Percentiles rank a stretch among this genome's conserved stretches.
Conservation (phyloP, 2,888 invertebrate genomes). For the Ophioninae sp. region DNA sequence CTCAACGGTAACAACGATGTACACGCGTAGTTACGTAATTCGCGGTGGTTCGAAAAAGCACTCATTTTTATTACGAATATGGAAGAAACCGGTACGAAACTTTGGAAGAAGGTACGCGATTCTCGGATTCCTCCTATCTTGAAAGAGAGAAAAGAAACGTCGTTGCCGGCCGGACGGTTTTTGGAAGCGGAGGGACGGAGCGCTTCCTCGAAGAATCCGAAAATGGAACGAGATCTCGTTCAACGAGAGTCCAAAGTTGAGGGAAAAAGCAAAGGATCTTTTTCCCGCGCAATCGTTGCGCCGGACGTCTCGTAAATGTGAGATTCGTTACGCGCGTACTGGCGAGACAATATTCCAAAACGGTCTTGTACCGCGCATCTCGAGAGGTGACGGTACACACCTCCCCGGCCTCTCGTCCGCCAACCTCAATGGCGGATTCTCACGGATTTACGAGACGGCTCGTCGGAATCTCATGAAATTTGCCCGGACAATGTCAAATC, state of each 20-base stretch:
- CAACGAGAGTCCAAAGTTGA: background rate
- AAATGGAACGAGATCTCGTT: too few species aligned
- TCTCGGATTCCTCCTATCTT: too few species aligned
- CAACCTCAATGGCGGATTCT: too few species aligned
- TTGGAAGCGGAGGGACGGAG: background rate
- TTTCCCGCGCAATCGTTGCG: constrained; percentile 40
- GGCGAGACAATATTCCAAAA: constrained; percentile 52
- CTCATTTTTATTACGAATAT: background rate
- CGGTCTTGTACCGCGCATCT: constrained; percentile 5
- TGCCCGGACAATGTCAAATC: too few species aligned
- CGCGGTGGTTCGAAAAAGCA: background rate
- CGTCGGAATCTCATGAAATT: too few species aligned
- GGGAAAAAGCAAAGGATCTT: background rate
- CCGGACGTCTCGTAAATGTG: constrained; percentile 51
- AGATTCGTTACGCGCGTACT: constrained; percentile 46
- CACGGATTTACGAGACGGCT: too few species aligned
- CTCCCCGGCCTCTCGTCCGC: too few species aligned
- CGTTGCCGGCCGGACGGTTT: too few species aligned
- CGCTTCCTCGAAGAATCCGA: background rate
- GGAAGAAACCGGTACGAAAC: background rate
- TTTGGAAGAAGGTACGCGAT: background rate
- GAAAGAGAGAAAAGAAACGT: too few species aligned
- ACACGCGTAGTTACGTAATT: background rate
- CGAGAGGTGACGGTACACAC: background rate
- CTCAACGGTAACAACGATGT: too few species aligned